Conservation (phyloP, 2,888 invertebrate species). For the Oasisia sp. region DNA sequence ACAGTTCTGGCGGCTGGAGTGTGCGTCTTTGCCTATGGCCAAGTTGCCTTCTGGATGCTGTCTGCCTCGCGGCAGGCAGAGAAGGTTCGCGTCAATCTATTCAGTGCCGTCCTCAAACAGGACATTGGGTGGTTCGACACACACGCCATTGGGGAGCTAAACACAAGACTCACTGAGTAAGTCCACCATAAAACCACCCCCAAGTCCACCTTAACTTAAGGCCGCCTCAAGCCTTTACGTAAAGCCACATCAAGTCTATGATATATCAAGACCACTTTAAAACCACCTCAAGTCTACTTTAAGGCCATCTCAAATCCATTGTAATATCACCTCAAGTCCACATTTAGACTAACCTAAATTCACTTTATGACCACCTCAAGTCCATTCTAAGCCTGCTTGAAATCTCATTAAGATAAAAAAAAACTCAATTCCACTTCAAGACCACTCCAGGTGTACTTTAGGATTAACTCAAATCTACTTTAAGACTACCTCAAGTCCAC, state of each 20-base stretch:
- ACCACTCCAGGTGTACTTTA: constrained; percentile 60
- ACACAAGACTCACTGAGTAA: constrained; percentile 48
- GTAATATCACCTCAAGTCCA: neutral
- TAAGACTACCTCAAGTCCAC: constrained; percentile 57
- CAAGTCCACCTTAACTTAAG: neutral
- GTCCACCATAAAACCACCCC: neutral
- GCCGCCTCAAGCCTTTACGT: neutral
- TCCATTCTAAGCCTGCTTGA: neutral
- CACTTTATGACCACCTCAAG: neutral
- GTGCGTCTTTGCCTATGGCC: constrained; percentile 57
- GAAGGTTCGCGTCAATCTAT: constrained; percentile 66
- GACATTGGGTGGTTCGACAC: constrained; percentile 65
- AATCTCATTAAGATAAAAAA: constrained; percentile 29
- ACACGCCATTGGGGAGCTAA: constrained; percentile 60
- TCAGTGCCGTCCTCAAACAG: constrained; percentile 61
- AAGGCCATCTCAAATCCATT: neutral
- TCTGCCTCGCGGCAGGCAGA: constrained; percentile 67
- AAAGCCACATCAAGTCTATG: neutral
- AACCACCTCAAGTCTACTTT: constrained; percentile 36
- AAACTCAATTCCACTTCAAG: neutral
- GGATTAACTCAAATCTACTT: constrained; percentile 62
- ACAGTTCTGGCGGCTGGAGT: constrained; percentile 54
- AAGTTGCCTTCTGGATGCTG: constrained; percentile 65
- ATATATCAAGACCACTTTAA: neutral
- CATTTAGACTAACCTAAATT: neutral